phyloP scores from a whole-genome alignment of 2,888 invertebrate species.

The Apodemia duryi region DNA sequence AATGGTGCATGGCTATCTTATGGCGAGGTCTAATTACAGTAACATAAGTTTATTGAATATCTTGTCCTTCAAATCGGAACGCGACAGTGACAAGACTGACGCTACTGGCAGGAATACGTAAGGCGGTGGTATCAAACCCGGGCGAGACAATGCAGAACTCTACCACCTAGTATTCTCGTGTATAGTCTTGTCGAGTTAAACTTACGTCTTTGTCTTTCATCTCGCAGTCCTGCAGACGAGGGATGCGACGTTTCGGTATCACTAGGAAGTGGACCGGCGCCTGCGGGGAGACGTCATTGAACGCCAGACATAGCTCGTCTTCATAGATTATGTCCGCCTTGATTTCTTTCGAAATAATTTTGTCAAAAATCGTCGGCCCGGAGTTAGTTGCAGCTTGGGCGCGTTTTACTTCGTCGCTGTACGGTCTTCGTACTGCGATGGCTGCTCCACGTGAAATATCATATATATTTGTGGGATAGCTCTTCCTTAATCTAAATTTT shows the following conservation, averaged over 20 bases:
- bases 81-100: too few relatives aligned
- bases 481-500: conserved; percentile 65
- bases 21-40: too few relatives aligned
- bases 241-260: conserved; percentile 87
- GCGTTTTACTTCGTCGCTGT: conserved; percentile 65
- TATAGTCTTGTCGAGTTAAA: not conserved
- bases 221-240: conserved; percentile 80
- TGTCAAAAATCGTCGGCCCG: conserved; percentile 85
- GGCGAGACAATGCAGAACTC: too few relatives aligned
- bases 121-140: too few relatives aligned
- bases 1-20: too few relatives aligned
- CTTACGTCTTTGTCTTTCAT: conserved; percentile 78
- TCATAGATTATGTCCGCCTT: conserved; percentile 90
- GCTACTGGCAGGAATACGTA: too few relatives aligned
- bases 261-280: conserved; percentile 92
- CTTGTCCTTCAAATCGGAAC: too few relatives aligned
- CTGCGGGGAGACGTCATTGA: conserved; percentile 88
- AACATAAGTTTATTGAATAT: too few relatives aligned
- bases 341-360: conserved; percentile 86
- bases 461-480: conserved; percentile 70
- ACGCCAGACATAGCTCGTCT: conserved; percentile 89
- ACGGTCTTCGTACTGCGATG: conserved; percentile 57
- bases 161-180: too few relatives aligned
- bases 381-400: conserved; percentile 58
- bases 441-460: conserved; percentile 64